phyloP scores from a whole-genome alignment of 1,140 invertebrate species.

The Papilio helenus region DNA sequence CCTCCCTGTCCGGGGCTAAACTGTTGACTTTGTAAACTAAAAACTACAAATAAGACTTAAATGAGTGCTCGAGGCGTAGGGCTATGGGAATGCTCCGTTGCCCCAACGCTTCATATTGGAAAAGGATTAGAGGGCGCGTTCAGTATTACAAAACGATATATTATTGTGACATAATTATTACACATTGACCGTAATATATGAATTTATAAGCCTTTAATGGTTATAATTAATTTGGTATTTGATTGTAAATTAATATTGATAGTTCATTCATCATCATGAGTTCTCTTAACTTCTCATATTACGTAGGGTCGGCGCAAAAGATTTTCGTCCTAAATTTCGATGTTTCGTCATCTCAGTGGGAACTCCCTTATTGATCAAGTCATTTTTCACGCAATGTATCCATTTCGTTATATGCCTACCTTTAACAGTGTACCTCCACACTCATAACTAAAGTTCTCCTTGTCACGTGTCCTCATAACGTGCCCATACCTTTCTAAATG shows the following conservation, averaged over 20 bases:
- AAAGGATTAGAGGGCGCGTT: slow-evolving; percentile 40
- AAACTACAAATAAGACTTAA: slow-evolving; percentile 76
- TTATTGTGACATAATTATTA: slow-evolving; percentile 26
- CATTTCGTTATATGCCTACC: too few species aligned
- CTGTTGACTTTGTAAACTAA: slow-evolving; percentile 70
- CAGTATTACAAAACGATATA: slow-evolving; percentile 41
- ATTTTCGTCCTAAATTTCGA: too few species aligned
- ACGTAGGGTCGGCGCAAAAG: too few species aligned
- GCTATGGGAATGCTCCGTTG: slow-evolving; percentile 36
- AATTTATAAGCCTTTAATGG: neutral
- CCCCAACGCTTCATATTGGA: slow-evolving; percentile 46
- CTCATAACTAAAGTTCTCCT: too few species aligned
- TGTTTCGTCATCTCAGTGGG: too few species aligned
- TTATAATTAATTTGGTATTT: neutral
- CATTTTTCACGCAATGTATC: too few species aligned
- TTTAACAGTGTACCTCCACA: too few species aligned
- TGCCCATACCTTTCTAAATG: too few species aligned
- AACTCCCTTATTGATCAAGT: too few species aligned
- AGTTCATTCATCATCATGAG: too few species aligned
- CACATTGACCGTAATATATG: slow-evolving; percentile 1
- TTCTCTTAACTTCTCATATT: too few species aligned
- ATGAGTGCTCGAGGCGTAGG: slow-evolving; percentile 54
- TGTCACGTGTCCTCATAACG: too few species aligned
- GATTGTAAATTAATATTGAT: neutral
- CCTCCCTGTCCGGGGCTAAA: slow-evolving; percentile 47